These are phyloP conservation scores for Calypte anna DNA, from an alignment of 2,113 vertebrate species.

Conservation along the genomic window DNA sequence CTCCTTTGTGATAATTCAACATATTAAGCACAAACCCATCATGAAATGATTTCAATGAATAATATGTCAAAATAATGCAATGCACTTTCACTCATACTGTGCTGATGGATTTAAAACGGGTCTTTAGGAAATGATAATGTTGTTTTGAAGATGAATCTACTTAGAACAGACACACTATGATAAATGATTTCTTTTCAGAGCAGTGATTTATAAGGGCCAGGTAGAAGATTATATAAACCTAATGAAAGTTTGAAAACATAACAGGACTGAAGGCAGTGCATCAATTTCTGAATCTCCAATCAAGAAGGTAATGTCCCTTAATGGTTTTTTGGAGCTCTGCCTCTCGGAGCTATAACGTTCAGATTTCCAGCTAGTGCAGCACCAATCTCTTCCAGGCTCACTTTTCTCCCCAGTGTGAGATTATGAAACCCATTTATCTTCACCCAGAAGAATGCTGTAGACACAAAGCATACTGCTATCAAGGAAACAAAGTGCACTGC, in stretches of 20 bases:
- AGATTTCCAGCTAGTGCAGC: constrained; percentile 28
- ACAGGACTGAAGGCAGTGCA: constrained; percentile 67
- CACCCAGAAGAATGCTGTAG: neutral
- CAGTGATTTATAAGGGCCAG: constrained; percentile 65
- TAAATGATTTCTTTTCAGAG: constrained; percentile 60
- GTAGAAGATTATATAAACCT: constrained; percentile 72
- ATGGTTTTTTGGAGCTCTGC: constrained; percentile 35
- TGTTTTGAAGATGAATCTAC: constrained; percentile 73
- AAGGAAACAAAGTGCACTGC: constrained; percentile 10
- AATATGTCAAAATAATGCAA: constrained; percentile 62
- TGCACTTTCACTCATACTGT: constrained; percentile 14
- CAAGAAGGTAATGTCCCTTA: constrained; percentile 55
- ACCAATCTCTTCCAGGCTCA: constrained; percentile 24
- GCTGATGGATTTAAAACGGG: constrained; percentile 69
- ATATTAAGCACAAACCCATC: constrained; percentile 59
- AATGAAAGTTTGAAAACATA: constrained; percentile 75
- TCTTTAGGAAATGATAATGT: constrained; percentile 68
- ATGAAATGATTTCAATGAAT: constrained; percentile 55
- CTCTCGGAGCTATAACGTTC: constrained; percentile 52
- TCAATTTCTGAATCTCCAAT: constrained; percentile 68
- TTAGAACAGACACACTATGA: constrained; percentile 53
- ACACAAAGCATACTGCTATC: constrained; percentile 22
- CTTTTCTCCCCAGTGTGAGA: constrained; percentile 38
- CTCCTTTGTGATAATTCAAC: constrained; percentile 52
- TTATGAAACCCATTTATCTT: constrained; percentile 74